Evolutionary conservation across 2,797 vertebrate species (phyloP).

Genomic region (Melanogrammus aeglefinus): DNA sequence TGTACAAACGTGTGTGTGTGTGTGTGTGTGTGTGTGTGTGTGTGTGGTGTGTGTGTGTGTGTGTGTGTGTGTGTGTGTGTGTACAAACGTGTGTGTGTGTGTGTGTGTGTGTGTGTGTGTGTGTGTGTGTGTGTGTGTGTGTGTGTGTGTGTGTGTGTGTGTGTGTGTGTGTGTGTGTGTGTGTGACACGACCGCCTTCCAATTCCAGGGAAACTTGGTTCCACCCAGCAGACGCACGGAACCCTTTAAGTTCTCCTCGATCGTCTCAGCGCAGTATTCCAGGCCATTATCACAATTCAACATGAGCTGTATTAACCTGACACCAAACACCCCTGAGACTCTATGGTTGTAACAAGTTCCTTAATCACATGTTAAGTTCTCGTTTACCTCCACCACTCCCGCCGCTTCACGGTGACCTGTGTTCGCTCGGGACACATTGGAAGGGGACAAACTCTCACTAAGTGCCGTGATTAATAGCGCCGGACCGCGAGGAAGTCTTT

Average conservation of each 20-base stretch:
- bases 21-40: no score
- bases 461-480: neutral
- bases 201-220: neutral
- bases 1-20: no score
- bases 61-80: no score
- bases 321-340: neutral
- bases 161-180: no score
- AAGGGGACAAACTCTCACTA: slow-evolving; percentile 14
- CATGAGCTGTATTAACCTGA: no score
- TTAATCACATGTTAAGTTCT: neutral
- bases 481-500: slow-evolving; percentile 2
- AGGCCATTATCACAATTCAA: no score
- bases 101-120: no score
- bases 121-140: no score
- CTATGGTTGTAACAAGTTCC: neutral
- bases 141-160: no score
- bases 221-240: no score
- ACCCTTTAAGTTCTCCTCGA: neutral
- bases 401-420: neutral
- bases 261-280: neutral
- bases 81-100: no score
- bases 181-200: neutral
- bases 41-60: no score
- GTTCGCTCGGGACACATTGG: slow-evolving; percentile 16
- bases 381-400: neutral